Evolutionary conservation across 2,797 vertebrate genomes (phyloP).

Genomic region (Ciconia nigra): DNA sequence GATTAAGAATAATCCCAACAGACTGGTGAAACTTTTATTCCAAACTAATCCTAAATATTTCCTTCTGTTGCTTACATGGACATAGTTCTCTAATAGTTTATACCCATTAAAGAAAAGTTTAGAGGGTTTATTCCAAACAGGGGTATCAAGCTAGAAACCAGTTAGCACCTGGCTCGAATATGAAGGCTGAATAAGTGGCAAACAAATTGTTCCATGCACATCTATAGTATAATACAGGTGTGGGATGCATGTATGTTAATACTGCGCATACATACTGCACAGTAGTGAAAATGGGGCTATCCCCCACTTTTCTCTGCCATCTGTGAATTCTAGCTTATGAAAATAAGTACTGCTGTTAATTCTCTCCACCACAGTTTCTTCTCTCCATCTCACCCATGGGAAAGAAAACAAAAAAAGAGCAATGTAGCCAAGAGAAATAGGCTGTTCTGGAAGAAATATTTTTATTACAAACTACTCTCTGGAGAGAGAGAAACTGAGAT

Average conservation of each 20-base stretch:
- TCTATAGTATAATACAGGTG: not conserved
- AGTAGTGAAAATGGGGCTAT: not conserved
- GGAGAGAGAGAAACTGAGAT: not conserved
- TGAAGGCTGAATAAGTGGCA: not conserved
- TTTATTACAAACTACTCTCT: not conserved
- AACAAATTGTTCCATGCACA: not conserved
- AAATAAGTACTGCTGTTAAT: not conserved
- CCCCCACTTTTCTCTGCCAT: not conserved
- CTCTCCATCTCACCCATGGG: not conserved
- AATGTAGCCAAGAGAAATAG: not conserved
- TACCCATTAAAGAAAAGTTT: not conserved
- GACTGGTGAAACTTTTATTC: not conserved
- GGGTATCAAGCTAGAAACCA: not conserved
- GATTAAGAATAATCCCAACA: not conserved
- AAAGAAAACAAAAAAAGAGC: not conserved
- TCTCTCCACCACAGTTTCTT: not conserved
- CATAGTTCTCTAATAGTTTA: not conserved
- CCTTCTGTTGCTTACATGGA: not conserved
- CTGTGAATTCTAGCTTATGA: not conserved
- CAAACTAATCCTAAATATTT: not conserved
- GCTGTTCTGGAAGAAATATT: not conserved
- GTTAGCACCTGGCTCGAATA: not conserved
- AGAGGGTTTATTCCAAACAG: not conserved
- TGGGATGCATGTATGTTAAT: not conserved
- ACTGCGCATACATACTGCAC: fast-evolving